Conservation (phyloP, 92 coral and sea anemone species). For the Porites evermanni region DNA sequence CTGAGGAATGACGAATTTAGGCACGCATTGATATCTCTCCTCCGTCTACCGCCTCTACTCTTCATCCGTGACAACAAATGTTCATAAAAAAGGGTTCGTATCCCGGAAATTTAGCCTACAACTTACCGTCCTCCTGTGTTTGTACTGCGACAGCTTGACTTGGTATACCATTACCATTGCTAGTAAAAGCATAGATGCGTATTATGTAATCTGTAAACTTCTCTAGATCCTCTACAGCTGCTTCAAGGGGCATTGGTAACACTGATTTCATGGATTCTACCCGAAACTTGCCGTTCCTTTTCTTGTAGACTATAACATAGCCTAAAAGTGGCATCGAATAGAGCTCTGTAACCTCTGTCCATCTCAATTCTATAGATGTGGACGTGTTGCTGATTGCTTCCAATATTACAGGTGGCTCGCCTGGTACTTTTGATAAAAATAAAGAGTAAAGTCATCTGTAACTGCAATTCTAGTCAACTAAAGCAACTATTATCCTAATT, state of each 20-base stretch:
- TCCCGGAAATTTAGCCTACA: not conserved
- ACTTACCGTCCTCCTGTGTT: constrained; percentile 72
- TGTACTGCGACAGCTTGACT: constrained; percentile 20
- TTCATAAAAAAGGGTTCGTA: not conserved
- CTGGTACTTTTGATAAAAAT: not conserved
- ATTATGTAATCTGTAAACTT: constrained; percentile 61
- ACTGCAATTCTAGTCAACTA: not conserved
- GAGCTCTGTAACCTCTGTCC: constrained; percentile 10
- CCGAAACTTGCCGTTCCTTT: not conserved
- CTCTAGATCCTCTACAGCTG: constrained; percentile 39
- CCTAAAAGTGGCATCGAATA: constrained; percentile 22
- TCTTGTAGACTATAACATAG: constrained; percentile 21
- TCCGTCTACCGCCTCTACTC: no score
- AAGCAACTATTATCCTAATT: no score
- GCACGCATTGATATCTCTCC: no score
- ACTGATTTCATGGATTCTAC: constrained; percentile 14
- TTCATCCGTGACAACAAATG: no score
- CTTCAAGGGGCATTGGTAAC: not conserved
- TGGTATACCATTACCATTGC: constrained; percentile 64
- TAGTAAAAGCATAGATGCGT: constrained; percentile 56
- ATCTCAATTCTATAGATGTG: not conserved
- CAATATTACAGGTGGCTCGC: constrained; percentile 14
- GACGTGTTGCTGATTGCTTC: constrained; percentile 4
- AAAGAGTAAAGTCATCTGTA: not conserved
- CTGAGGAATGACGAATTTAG: no score